Base-by-base conservation (phyloP, 92 coral and sea anemone species). In the Parazoanthus darwini region DNA sequence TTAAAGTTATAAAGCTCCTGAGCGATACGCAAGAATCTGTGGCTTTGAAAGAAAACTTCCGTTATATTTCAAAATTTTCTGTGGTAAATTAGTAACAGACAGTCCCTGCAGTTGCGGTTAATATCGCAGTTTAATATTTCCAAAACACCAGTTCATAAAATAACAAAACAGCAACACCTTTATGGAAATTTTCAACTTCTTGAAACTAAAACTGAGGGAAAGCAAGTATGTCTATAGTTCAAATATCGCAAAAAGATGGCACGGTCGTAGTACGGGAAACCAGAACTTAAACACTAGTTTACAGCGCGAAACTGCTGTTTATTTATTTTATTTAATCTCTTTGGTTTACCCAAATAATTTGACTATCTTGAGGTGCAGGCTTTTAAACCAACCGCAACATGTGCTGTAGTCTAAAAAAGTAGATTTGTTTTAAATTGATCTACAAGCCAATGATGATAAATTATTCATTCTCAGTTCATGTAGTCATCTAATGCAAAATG, bases 391-490 rank as follows among this genome's bases (percentile, higher is more conserved):
- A 77, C 50, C 81, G 56, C 59, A 42, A 14, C 82, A 48, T 54
- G 71, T 80, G 48, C 58, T 80, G 59, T 80, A 35, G 70, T 80
- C 72, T 26, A 26, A 54, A 25, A 56, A 80, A 80, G 16, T 29
- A 58, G 39, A 79, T 79, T 79, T 80, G 73, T 58, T 80, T 80
- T 80, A 80, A 56, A 80, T 80, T 80, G 72, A 16, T 25, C 72
- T 46, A 36, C 63, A 80, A 56, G 72, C 48, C 63, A 54, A 26
- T 33, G 38, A 5, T 33, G 71, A 35, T 78, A 42, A 65, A 80
- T 80, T 23, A 80, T 80, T 80, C 15, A 80, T 80, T 80, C 46
- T 15, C 33, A 29, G 33, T 7, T 80, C 72, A 56, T 8, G 85
- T 14, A 9, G 37, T 38, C 35, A 58, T 14, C n/a, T 23, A 20